These are phyloP conservation scores for Diceros bicornis DNA, from an alignment of 2,797 vertebrate species.

Conservation along the genomic window DNA sequence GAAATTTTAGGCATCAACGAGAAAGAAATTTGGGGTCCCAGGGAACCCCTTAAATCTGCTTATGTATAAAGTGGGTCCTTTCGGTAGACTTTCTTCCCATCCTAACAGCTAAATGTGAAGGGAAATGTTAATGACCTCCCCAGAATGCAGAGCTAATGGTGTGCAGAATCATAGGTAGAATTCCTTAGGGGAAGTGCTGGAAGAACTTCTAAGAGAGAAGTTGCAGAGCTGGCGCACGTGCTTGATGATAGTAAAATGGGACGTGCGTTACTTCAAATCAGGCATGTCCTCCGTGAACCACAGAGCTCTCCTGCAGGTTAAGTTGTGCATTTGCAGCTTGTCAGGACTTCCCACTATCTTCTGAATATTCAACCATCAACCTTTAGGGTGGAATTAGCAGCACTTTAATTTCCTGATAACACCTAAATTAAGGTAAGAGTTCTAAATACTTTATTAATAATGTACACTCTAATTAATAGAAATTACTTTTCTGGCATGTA, in stretches of 20 bases:
- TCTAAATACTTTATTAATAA: constrained; percentile 86
- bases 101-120: not conserved
- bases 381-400: constrained; percentile 78
- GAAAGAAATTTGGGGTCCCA: constrained; percentile 31
- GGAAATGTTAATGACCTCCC: not conserved
- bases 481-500: constrained; percentile 82
- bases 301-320: not conserved
- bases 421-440: constrained; percentile 83
- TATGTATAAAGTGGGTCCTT: not conserved
- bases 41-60: not conserved
- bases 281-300: not conserved
- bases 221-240: not conserved
- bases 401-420: constrained; percentile 85
- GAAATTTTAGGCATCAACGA: constrained; percentile 3
- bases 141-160: not conserved
- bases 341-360: constrained; percentile 17
- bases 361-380: constrained; percentile 80
- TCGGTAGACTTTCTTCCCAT: not conserved
- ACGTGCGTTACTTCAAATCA: not conserved
- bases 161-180: not conserved
- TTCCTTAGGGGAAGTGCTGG: constrained; percentile 8
- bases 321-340: constrained; percentile 10
- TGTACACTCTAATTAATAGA: constrained; percentile 83
- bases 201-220: constrained; percentile 7
- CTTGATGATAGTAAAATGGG: not conserved